A percentile compares a stretch with the other conserved stretches of the same genome.
These are phyloP conservation scores for Steinernema scapterisci DNA, from an alignment of 2,888 invertebrate genomes.

Conservation along the genomic window DNA sequence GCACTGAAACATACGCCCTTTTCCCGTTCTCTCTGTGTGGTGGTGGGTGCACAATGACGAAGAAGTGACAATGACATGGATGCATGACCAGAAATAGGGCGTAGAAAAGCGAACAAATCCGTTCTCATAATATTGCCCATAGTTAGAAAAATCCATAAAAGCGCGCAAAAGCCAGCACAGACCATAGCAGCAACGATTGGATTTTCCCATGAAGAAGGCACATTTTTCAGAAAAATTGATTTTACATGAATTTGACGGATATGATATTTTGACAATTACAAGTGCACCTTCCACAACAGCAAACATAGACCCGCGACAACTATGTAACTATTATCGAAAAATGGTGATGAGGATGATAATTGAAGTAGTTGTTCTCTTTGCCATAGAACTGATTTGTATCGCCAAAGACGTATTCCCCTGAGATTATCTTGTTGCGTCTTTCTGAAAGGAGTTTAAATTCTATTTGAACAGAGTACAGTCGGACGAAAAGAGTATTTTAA, in stretches of 20 bases:
- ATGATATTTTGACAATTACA: neutral
- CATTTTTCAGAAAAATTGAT: conserved; percentile 13
- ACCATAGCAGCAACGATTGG: neutral
- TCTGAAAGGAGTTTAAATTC: neutral
- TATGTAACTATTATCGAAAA: neutral
- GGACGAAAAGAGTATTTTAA: too few relatives aligned
- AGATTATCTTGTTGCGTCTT: conserved; percentile 8
- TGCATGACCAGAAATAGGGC: neutral
- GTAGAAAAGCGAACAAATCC: conserved; percentile 14
- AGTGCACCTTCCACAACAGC: neutral
- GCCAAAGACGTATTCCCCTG: neutral
- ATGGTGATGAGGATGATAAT: neutral
- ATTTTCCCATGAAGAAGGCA: neutral
- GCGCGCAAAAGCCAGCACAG: neutral
- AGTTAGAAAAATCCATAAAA: conserved; percentile 31
- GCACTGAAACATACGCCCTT: conserved; percentile 5
- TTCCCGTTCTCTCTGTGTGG: neutral
- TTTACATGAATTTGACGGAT: neutral
- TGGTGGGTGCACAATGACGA: neutral
- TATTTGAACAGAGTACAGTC: too few relatives aligned
- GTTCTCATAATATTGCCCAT: conserved; percentile 21
- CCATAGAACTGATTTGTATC: conserved; percentile 21
- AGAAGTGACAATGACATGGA: conserved; percentile 7
- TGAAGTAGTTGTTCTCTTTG: neutral
- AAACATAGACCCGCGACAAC: neutral